These are phyloP conservation scores for Eupithecia pulchellata DNA, from an alignment of 2,888 invertebrate genomes.

Conservation along the genomic window DNA sequence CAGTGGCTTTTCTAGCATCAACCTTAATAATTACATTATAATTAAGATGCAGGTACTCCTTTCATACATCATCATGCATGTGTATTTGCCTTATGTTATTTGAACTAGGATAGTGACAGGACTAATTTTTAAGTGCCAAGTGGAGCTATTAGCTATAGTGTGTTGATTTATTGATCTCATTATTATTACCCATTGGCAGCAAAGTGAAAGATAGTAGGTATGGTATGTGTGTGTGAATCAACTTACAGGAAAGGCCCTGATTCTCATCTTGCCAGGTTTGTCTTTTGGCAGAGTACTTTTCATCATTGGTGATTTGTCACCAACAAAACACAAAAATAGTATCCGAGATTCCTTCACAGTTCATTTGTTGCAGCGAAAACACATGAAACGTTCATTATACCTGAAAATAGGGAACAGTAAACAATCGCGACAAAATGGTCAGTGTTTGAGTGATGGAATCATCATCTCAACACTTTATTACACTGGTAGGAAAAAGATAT, in stretches of 20 bases:
- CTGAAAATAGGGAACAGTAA: conserved; percentile 67
- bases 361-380: conserved; percentile 76
- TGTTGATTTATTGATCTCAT: neutral
- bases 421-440: conserved; percentile 44
- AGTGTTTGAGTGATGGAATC: conserved; percentile 31
- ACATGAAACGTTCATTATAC: conserved; percentile 76
- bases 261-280: conserved; percentile 97
- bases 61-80: neutral
- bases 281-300: conserved; percentile 93
- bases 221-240: conserved; percentile 6
- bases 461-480: conserved; percentile 30
- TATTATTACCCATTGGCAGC: neutral
- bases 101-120: neutral
- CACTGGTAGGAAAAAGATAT: conserved; percentile 10
- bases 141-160: neutral
- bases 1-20: neutral
- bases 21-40: neutral
- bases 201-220: neutral
- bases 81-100: neutral
- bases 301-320: conserved; percentile 84
- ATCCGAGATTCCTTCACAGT: conserved; percentile 59
- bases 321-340: conserved; percentile 67
- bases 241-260: conserved; percentile 98
- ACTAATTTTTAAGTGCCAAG: neutral
- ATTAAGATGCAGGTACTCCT: neutral